phyloP scores from a whole-genome alignment of 2,888 invertebrate species.

The Tromatobia lineatoria region DNA sequence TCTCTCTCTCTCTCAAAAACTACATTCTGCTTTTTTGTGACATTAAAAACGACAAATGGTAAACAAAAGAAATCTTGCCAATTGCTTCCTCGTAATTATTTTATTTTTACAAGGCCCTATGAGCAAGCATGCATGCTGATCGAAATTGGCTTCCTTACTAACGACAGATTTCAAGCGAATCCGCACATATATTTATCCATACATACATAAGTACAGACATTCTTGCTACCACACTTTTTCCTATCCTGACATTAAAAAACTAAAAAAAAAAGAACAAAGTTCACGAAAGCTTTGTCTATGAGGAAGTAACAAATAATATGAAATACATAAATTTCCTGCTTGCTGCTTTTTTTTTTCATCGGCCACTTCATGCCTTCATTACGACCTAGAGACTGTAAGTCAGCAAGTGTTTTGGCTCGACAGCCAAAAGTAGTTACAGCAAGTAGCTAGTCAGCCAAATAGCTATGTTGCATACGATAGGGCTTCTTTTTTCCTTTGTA shows the following conservation, averaged over 20 bases:
- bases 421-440: slow-evolving; percentile 51
- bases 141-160: too few species aligned
- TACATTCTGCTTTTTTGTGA: not conserved
- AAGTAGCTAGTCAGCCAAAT: slow-evolving; percentile 48
- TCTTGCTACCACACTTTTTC: too few species aligned
- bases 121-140: too few species aligned
- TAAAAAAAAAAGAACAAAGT: too few species aligned
- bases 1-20: not conserved
- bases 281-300: too few species aligned
- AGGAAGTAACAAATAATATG: not conserved
- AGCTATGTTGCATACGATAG: not conserved
- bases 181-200: too few species aligned
- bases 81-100: too few species aligned
- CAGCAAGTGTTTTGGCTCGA: slow-evolving; percentile 27
- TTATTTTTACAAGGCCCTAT: too few species aligned
- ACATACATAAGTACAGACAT: too few species aligned
- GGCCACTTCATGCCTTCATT: not conserved
- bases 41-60: not conserved
- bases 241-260: too few species aligned
- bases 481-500: slow-evolving; percentile 33
- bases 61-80: not conserved
- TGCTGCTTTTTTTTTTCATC: not conserved
- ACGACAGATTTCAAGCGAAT: too few species aligned
- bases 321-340: not conserved
- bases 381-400: slow-evolving; percentile 3